Base-by-base conservation (phyloP, 2,113 vertebrate species). In the Amphiprion percula region DNA sequence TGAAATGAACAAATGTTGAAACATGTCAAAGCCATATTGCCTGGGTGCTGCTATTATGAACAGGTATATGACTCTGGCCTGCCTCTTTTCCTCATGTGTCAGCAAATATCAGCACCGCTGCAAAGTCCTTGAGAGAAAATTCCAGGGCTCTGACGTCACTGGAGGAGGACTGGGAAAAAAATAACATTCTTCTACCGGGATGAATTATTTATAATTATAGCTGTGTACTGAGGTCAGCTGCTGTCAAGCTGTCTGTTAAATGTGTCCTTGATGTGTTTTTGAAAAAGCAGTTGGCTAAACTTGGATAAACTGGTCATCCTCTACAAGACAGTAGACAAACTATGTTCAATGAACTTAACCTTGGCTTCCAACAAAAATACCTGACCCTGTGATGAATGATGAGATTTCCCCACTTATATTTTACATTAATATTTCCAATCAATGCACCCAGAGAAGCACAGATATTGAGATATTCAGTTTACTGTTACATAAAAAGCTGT, bases 61-160 rank as follows among this genome's bases (percentile, higher is more conserved):
- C 5, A 33, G 19, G 4, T 68, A 26, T 37, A 50, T n/a, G 63
- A 54, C 10, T 47, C 24, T 17, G 4, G 46, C 6, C 33, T 8
- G 33, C 33, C 33, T 37, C 8, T 8, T 37, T 10, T 37, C 9
- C 33, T 37, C 33, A 37, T 37, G 33, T 37, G 33, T 37, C 33
- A 37, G 33, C 33, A 37, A 37, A 37, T 10, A 37, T 37, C 33
- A 37, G 33, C 7, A 7, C 9, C 9, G 28, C 28, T 41, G 14
- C 10, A 21, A 56, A 68, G 55, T 41, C 44, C 68, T 58, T 65
- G 28, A 63, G 24, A 53, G n/a, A 67, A 46, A 53, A 10, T 59
- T 26, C 9, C 26, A 50, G 11, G 6, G 4, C 24, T 26, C 8
- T 54, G n/a, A 50, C 4, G 1, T 66, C 62, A 61, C 6, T 17